Percentiles rank a stretch among this genome's conserved stretches.
These are phyloP conservation scores for Otocyon megalotis DNA, from an alignment of 2,113 vertebrate genomes.

Conservation along the genomic window DNA sequence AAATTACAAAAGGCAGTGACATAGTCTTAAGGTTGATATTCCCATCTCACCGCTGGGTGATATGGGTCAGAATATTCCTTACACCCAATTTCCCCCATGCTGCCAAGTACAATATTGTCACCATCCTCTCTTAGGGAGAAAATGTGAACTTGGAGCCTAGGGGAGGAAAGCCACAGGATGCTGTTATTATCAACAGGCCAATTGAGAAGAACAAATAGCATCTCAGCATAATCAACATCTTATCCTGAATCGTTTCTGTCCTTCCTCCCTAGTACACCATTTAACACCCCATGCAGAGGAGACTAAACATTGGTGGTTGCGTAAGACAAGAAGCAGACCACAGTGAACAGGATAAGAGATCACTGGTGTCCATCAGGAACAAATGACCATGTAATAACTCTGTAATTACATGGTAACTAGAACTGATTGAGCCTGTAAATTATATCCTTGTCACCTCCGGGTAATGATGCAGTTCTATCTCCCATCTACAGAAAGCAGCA, in stretches of 20 bases:
- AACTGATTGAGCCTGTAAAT: conserved; percentile 82
- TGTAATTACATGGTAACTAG: conserved; percentile 83
- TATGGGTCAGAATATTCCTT: conserved; percentile 60
- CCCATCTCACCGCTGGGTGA: neutral
- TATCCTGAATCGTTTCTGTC: conserved; percentile 48
- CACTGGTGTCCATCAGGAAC: conserved; percentile 79
- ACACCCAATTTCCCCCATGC: conserved; percentile 72
- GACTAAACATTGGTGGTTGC: conserved; percentile 51
- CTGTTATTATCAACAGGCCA: conserved; percentile 69
- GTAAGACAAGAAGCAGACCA: conserved; percentile 66
- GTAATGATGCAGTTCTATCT: conserved; percentile 80
- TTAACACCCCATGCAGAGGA: conserved; percentile 69
- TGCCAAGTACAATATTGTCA: conserved; percentile 53
- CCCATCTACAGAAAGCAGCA: conserved; percentile 76
- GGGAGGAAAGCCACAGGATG: conserved; percentile 61
- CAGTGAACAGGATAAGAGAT: conserved; percentile 68
- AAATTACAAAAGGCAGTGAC: conserved; percentile 30
- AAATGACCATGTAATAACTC: conserved; percentile 84
- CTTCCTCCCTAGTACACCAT: conserved; percentile 62
- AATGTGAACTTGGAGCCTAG: conserved; percentile 71
- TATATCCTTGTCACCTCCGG: conserved; percentile 76
- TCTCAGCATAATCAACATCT: conserved; percentile 72
- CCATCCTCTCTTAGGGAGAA: conserved; percentile 45
- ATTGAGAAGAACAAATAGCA: conserved; percentile 77
- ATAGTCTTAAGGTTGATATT: conserved; percentile 33